Percentiles rank a stretch among this genome's conserved stretches.
These are phyloP conservation scores for Eilema sororculum DNA, from an alignment of 2,888 invertebrate species.

Conservation along the genomic window DNA sequence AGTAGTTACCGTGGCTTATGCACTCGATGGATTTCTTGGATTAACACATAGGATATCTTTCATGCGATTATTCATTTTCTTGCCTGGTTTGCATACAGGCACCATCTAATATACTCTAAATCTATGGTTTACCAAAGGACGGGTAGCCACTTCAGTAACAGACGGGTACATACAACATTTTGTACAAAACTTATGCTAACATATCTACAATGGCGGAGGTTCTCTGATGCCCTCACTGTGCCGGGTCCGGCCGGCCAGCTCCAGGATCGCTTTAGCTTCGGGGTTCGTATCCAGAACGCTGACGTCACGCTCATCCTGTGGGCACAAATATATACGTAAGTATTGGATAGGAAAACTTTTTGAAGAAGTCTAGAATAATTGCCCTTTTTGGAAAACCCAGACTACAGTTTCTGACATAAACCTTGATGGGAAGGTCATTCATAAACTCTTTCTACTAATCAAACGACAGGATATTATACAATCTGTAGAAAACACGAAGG, in stretches of 20 bases:
- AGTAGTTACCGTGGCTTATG: too few relatives aligned
- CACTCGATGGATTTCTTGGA: too few relatives aligned
- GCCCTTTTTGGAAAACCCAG: too few relatives aligned
- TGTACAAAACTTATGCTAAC: background rate
- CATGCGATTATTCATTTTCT: too few relatives aligned
- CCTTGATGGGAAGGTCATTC: too few relatives aligned
- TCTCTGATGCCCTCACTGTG: conserved; percentile 95
- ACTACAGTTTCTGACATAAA: too few relatives aligned
- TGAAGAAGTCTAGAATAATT: too few relatives aligned
- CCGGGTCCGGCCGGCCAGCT: conserved; percentile 92
- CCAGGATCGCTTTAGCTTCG: conserved; percentile 94
- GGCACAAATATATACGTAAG: background rate
- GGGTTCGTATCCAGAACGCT: conserved; percentile 92
- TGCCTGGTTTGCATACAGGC: too few relatives aligned
- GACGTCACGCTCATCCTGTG: conserved; percentile 80
- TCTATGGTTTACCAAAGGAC: background rate
- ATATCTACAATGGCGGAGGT: conserved; percentile 64
- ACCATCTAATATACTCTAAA: background rate
- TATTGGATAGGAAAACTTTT: too few relatives aligned
- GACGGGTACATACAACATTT: background rate
- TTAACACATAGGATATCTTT: too few relatives aligned
- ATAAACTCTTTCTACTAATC: too few relatives aligned
- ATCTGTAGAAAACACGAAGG: background rate
- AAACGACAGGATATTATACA: background rate
- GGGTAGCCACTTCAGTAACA: background rate